Evolutionary conservation across 30 jellyfish, hydroid and myxozoan genomes (phyloP), one percentile per base, ranked within the genome.

Genomic region (Euphysa ruthae): DNA sequence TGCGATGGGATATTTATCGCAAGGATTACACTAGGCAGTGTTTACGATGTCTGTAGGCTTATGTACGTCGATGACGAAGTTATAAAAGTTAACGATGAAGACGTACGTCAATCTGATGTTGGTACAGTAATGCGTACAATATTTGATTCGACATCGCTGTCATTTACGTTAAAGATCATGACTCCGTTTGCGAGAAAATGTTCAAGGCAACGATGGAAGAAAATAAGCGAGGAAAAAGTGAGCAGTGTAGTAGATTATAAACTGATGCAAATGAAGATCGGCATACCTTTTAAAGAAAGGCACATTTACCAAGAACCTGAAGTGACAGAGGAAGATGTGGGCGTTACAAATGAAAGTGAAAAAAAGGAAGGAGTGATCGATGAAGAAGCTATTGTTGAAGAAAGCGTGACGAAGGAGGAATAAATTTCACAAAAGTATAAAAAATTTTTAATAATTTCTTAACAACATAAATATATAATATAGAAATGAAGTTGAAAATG

Each of bases 181-280:
- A 66, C 80, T 21, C 80, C 80, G 4, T 66, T 66, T 66, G 52
- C 74, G 18, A 66, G 27, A n/a, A 35, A 66, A 24, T 57, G 55
- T 1, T 29, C 73, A 12, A 33, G 74, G 5, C 27, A 19, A 29
- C 46, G 73, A 1, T 43, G 73, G 76, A 25, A 57, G 27, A 49
- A 43, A 49, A 66, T 49, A 19, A 2, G 29, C 1, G 80, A 66
- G 58, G 49, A 46, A 12, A 29, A 32, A n/a, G 80, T 66, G 7
- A 63, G 60, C 21, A 62, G 77, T 4, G 68, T 63, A 14, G 77
- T 32, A 32, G 80, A 66, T 66, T 35, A 35, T 19, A 66, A 66
- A 26, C 44, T 66, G 8, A 25, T 49, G 2, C 43, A 66, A 50
- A 66, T 66, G 80, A 66, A 57, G 35, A 66, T 56, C 26, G 69